These are phyloP conservation scores for Symphodus melops DNA, from an alignment of 2,113 vertebrate species.

Conservation along the genomic window DNA sequence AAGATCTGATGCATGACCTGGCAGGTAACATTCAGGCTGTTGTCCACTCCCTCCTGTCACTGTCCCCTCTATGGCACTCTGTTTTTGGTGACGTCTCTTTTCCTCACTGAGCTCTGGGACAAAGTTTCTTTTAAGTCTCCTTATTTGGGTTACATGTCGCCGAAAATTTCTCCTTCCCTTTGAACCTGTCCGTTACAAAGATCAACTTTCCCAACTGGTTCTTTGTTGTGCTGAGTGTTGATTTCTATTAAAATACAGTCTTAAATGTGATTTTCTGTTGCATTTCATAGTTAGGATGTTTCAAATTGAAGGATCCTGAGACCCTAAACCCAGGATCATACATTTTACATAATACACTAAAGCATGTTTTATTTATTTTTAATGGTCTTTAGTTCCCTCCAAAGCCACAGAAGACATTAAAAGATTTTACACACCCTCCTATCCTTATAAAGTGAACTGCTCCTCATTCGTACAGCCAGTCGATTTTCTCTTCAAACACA, in stretches of 20 bases:
- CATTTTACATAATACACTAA: background rate
- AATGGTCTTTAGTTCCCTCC: too few species aligned
- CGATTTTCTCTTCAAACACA: constrained; percentile 8
- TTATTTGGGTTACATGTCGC: constrained; percentile 14
- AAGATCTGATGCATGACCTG: constrained; percentile 90
- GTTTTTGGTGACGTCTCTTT: constrained; percentile 25
- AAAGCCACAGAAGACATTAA: too few species aligned
- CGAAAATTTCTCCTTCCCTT: constrained; percentile 21
- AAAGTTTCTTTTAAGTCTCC: background rate
- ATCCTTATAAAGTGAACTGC: background rate
- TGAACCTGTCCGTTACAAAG: constrained; percentile 24
- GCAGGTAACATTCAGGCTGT: constrained; percentile 82
- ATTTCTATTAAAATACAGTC: too few species aligned
- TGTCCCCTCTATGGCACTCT: constrained; percentile 6
- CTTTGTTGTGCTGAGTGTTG: background rate
- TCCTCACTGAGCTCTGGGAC: background rate
- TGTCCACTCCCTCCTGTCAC: constrained; percentile 10
- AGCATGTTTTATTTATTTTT: background rate
- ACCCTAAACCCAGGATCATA: background rate
- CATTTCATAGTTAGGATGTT: background rate
- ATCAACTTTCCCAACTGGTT: constrained; percentile 5
- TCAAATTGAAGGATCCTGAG: background rate
- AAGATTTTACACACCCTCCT: background rate
- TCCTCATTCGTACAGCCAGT: background rate
- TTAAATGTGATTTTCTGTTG: background rate